Conservation (phyloP, 1,140 invertebrate species). For the Drosophila subobscura region DNA sequence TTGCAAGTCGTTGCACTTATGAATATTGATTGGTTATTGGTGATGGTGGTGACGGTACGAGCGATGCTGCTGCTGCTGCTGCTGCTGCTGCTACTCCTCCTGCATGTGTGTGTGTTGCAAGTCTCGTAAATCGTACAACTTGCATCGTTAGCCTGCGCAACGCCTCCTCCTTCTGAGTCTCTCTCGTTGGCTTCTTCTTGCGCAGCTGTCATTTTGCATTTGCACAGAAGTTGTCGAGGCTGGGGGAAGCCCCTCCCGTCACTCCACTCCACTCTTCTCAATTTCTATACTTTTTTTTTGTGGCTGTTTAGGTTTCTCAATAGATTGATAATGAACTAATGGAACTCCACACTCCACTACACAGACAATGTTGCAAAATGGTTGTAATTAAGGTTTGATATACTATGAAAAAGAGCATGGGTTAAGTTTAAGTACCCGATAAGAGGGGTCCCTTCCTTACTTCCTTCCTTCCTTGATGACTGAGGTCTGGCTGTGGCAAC, state of each 20-base stretch:
- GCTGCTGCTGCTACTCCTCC: constrained; percentile 4
- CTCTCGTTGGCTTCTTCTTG: constrained; percentile 4
- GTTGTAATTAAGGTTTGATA: constrained; percentile 38
- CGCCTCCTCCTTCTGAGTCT: constrained; percentile 21
- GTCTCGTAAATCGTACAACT: constrained; percentile 55
- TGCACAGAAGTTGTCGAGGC: constrained; percentile 47
- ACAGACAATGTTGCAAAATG: constrained; percentile 16
- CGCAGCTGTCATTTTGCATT: constrained; percentile 59
- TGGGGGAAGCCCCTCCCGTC: constrained; percentile 5
- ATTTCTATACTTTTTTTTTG: constrained; percentile 12
- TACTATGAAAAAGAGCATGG: constrained; percentile 10
- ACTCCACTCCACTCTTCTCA: constrained; percentile 18
- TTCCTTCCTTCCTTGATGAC: not conserved
- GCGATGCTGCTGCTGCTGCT: constrained; percentile 3
- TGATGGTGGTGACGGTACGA: constrained; percentile 26
- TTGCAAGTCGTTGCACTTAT: constrained; percentile 68
- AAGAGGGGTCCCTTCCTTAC: not conserved
- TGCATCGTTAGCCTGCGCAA: constrained; percentile 57
- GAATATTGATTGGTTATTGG: constrained; percentile 79
- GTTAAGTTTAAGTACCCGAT: constrained; percentile 15
- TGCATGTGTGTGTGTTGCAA: not conserved
- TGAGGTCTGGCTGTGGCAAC: constrained; percentile 8
- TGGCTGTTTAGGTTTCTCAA: constrained; percentile 33
- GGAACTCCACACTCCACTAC: constrained; percentile 1
- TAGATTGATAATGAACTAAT: constrained; percentile 52